Conservation (phyloP, 2,888 invertebrate species). For the Eristalis tenax region DNA sequence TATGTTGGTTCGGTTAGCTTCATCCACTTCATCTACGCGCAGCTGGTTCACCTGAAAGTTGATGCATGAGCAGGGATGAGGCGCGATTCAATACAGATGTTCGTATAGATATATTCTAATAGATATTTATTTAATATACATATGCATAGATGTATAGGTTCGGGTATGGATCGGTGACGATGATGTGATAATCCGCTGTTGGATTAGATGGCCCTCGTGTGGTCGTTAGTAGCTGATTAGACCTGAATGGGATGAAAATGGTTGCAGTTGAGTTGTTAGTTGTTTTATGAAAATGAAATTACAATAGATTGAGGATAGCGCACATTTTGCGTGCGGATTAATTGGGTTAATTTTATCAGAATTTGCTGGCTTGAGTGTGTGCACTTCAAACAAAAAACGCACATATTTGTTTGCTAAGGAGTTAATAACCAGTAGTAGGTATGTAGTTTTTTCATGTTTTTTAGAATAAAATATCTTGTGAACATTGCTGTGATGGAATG, state of each 20-base stretch:
- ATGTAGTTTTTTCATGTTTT: too few species aligned
- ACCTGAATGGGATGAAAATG: conserved; percentile 61
- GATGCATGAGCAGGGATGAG: conserved; percentile 57
- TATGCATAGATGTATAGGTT: background rate
- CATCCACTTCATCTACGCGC: conserved; percentile 56
- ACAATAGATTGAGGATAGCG: background rate
- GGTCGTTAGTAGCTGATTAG: conserved; percentile 50
- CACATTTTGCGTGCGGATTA: background rate
- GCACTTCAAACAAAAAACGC: background rate
- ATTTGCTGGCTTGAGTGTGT: conserved; percentile 4
- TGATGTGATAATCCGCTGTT: conserved; percentile 53
- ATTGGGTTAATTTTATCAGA: too few species aligned
- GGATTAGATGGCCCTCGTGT: conserved; percentile 44
- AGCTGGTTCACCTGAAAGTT: conserved; percentile 49
- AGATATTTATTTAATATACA: background rate
- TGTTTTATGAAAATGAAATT: conserved; percentile 29
- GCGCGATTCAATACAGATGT: conserved; percentile 14
- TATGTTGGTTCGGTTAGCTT: conserved; percentile 11
- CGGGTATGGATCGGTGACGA: background rate
- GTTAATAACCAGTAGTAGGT: too few species aligned
- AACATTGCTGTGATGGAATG: too few species aligned
- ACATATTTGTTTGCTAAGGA: too few species aligned
- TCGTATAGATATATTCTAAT: background rate
- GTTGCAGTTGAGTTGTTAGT: conserved; percentile 45
- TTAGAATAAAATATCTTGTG: too few species aligned